phyloP scores from a whole-genome alignment of 2,797 vertebrate genomes.

The Apogon talboti region DNA sequence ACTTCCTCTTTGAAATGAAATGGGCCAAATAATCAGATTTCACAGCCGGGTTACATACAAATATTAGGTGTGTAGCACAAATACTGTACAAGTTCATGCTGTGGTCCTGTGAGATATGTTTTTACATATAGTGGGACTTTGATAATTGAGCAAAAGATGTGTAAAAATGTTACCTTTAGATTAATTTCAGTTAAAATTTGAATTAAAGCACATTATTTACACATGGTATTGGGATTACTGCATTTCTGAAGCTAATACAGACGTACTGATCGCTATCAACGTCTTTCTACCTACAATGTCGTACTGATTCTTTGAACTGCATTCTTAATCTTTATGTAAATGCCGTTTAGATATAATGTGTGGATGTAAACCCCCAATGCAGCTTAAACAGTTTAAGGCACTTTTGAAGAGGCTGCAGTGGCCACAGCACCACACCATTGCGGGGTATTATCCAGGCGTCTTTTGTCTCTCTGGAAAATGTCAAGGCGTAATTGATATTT shows the following conservation, averaged over 20 bases:
- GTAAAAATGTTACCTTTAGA: neutral
- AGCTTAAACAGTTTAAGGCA: constrained; percentile 34
- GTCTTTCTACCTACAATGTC: constrained; percentile 8
- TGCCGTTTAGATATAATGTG: constrained; percentile 10
- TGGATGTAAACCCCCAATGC: neutral
- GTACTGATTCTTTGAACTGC: constrained; percentile 12
- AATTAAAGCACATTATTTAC: neutral
- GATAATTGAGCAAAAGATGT: neutral
- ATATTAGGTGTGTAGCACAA: constrained; percentile 21
- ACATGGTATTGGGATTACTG: constrained; percentile 7
- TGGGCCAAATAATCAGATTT: constrained; percentile 38
- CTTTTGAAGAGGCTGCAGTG: constrained; percentile 41
- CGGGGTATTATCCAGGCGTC: constrained; percentile 60
- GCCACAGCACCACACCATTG: constrained; percentile 40
- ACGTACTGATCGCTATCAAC: neutral
- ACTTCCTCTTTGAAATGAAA: constrained; percentile 50
- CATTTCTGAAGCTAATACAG: constrained; percentile 6
- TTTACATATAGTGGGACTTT: neutral
- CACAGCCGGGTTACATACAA: constrained; percentile 28
- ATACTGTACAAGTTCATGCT: constrained; percentile 5
- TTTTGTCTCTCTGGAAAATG: constrained; percentile 85
- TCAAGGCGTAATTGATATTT: constrained; percentile 85
- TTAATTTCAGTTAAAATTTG: neutral
- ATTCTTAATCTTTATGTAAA: constrained; percentile 20
- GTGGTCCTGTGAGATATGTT: constrained; percentile 16